These are phyloP conservation scores for Lutraria rhynchaena DNA, from an alignment of 1,140 invertebrate genomes.

Conservation along the genomic window DNA sequence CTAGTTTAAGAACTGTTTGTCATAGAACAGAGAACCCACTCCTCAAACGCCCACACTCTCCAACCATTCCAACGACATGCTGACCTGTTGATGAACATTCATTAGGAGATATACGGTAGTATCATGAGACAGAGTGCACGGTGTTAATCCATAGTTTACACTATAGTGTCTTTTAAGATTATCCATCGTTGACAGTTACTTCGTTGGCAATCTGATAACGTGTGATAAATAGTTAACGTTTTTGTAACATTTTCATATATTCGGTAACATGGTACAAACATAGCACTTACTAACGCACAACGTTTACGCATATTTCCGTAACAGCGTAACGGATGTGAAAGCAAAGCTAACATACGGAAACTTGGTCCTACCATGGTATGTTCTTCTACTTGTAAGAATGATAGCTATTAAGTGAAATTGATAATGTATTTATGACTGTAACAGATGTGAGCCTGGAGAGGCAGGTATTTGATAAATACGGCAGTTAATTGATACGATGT, in stretches of 20 bases:
- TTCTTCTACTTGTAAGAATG: neutral
- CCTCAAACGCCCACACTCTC: too few species aligned
- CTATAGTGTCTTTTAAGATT: constrained; percentile 45
- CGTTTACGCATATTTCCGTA: constrained; percentile 43
- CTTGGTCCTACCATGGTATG: neutral
- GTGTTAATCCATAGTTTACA: constrained; percentile 48
- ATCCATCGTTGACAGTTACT: constrained; percentile 47
- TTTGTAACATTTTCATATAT: constrained; percentile 55
- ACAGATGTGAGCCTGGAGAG: constrained; percentile 25
- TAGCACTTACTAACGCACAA: constrained; percentile 28
- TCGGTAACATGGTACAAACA: constrained; percentile 29
- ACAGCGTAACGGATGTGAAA: constrained; percentile 13
- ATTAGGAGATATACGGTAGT: constrained; percentile 5
- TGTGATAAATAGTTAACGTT: constrained; percentile 40
- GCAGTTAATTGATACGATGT: neutral
- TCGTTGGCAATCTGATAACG: neutral
- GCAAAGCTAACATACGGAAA: neutral
- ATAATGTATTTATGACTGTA: neutral
- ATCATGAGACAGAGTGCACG: neutral
- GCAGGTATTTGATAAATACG: constrained; percentile 22
- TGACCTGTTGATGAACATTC: too few species aligned
- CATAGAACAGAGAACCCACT: too few species aligned
- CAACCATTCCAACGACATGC: too few species aligned
- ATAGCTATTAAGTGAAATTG: neutral
- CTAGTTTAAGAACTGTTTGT: too few species aligned